Evolutionary conservation across 2,797 vertebrate species (phyloP), one percentile per base, ranked within the genome.

Genomic region (Cryptoprocta ferox): DNA sequence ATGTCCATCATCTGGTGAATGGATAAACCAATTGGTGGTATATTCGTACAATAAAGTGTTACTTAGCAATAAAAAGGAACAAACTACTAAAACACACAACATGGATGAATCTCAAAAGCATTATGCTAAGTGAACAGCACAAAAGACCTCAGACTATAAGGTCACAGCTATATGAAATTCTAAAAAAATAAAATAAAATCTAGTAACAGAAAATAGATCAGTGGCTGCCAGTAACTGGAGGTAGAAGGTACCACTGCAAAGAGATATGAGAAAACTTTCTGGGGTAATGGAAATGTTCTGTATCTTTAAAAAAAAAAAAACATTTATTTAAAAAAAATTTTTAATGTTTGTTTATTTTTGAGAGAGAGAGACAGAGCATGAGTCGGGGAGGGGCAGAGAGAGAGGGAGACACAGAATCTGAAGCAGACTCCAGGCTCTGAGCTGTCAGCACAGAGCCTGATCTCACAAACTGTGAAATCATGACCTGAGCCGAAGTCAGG

Each of bases 41-140:
- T 24, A 83, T 15, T 85, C 59, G 68, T 19, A 65, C 37, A 68
- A 61, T 59, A 24, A 91, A 91, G 39, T 87, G 91, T 42, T 83
- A 68, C 30, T 92, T 5, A 63, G 35, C 82, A 93, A 92, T 86
- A 88, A 83, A 92, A 93, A 93, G n/a, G n/a, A 87, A 90, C 39
- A 28, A 93, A 94, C 28, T 80, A 96, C n/a, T 48, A 26, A 91
- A 83, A 91, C 42, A 50, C 16, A 59, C 56, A 80, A 84, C 26
- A 73, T 53, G 32, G 32, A 84, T 91, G 63, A 65, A 76, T 68
- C 71, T 81, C 88, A 76, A 84, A 68, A 96, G 56, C 89, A 91
- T 50, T 71, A 73, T 30, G 35, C 48, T 78, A 90, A 63, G 42
- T 82, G 63, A 91, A 95, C 91, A 88, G 48, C 53, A 90, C 21